Percentiles rank a stretch among this genome's conserved stretches.
Conservation (phyloP, 2,797 vertebrate genomes). For the Melanogrammus aeglefinus region DNA sequence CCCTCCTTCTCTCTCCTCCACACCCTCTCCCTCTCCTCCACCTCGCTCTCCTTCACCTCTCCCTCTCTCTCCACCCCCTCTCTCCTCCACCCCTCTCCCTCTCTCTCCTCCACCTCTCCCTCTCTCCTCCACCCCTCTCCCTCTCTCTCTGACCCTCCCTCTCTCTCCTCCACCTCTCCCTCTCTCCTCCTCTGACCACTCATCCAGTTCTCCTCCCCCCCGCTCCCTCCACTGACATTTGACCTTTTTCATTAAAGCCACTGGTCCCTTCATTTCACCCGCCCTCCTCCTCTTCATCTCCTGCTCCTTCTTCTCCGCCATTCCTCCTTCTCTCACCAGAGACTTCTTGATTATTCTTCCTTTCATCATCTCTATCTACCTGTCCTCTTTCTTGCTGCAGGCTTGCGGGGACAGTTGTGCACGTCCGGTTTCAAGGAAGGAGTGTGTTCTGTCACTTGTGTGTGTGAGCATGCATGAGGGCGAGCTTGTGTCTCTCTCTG, state of each 20-base stretch:
- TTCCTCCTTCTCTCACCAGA: constrained; percentile 20
- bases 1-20: neutral
- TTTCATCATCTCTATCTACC: neutral
- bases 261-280: constrained; percentile 27
- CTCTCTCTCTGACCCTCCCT: no score
- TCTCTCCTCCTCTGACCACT: no score
- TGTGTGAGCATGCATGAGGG: constrained; percentile 14
- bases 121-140: no score
- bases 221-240: constrained; percentile 24
- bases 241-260: constrained; percentile 33
- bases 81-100: no score
- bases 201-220: no score
- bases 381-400: constrained; percentile 5
- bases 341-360: constrained; percentile 5
- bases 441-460: no score
- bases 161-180: no score
- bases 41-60: neutral
- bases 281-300: neutral
- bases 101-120: no score
- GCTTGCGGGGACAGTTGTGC: constrained; percentile 25
- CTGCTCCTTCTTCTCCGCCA: constrained; percentile 6
- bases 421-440: neutral
- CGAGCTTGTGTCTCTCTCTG: neutral
- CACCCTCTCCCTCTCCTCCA: neutral
- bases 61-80: neutral